Percentiles rank a stretch among this genome's conserved stretches.
Conservation (phyloP, 2,888 invertebrate species). For the Phrixothrix hirtus region DNA sequence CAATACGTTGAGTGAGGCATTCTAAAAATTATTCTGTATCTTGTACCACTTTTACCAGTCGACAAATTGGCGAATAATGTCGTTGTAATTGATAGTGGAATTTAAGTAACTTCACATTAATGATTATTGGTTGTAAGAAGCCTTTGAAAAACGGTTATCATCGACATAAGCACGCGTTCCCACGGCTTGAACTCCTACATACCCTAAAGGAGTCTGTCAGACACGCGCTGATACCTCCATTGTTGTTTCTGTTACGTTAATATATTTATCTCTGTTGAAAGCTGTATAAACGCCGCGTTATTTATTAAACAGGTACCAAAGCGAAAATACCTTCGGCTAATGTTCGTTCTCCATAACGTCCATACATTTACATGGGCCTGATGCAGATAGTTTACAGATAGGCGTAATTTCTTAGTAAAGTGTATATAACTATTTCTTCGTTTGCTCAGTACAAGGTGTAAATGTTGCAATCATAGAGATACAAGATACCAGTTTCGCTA, state of each 20-base stretch:
- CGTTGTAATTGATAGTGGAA: constrained; percentile 6
- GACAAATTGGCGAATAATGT: constrained; percentile 10
- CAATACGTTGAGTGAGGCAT: too few relatives aligned
- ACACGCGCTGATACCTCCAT: constrained; percentile 47
- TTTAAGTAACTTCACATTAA: constrained; percentile 1
- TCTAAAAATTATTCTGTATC: too few relatives aligned
- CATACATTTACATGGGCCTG: constrained; percentile 22
- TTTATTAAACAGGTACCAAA: constrained; percentile 7
- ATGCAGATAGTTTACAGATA: constrained; percentile 39
- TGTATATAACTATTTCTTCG: constrained; percentile 34
- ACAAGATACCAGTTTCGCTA: too few relatives aligned
- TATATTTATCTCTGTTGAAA: constrained; percentile 13
- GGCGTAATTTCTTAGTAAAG: constrained; percentile 37
- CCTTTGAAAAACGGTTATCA: constrained; percentile 35
- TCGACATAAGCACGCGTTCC: constrained; percentile 40
- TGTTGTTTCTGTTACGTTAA: constrained; percentile 31
- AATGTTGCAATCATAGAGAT: constrained; percentile 41
- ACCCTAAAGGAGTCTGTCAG: constrained; percentile 53
- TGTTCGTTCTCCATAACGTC: constrained; percentile 23
- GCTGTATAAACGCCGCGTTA: too few relatives aligned
- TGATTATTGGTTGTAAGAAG: too few relatives aligned
- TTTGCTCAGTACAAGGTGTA: constrained; percentile 41
- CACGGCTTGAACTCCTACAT: constrained; percentile 48
- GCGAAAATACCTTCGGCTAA: constrained; percentile 14
- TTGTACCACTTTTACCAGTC: constrained; percentile 1